Conservation (phyloP, 2,888 invertebrate species). For the Gnatocerus cornutus region DNA sequence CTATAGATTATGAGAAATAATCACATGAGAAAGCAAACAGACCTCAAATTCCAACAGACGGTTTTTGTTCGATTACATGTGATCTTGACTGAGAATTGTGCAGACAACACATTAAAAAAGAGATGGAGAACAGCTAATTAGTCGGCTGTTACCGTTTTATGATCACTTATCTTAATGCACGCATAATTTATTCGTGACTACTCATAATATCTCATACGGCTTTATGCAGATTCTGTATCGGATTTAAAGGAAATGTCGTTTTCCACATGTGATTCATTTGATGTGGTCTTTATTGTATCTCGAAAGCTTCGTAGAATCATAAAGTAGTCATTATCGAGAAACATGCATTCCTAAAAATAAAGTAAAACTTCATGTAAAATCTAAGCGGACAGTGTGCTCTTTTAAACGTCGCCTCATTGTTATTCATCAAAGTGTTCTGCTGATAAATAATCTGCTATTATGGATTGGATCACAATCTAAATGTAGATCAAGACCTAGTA, state of each 20-base stretch:
- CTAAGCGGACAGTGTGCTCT: conserved; percentile 3
- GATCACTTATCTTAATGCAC: conserved; percentile 12
- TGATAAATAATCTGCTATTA: conserved; percentile 43
- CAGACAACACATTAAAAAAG: not conserved
- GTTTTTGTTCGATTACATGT: no score
- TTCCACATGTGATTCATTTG: conserved; percentile 26
- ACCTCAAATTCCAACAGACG: no score
- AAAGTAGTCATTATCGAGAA: not conserved
- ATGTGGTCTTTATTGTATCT: conserved; percentile 15
- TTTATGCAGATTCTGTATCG: conserved; percentile 24
- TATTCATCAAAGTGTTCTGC: conserved; percentile 28
- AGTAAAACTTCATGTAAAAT: not conserved
- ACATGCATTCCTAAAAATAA: conserved; percentile 9
- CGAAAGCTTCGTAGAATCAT: not conserved
- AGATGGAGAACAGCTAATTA: not conserved
- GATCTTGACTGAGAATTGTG: not conserved
- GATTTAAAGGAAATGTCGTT: conserved; percentile 23
- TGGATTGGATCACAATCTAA: conserved; percentile 43
- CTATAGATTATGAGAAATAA: no score
- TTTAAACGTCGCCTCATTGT: conserved; percentile 24
- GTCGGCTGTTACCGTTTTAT: not conserved
- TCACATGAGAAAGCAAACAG: no score
- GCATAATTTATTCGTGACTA: conserved; percentile 11
- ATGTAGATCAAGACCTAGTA: conserved; percentile 36
- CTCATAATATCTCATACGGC: conserved; percentile 7